Percentiles rank a stretch among this genome's conserved stretches.
These are phyloP conservation scores for Steinernema scapterisci DNA, from an alignment of 2,888 invertebrate species.

Conservation along the genomic window DNA sequence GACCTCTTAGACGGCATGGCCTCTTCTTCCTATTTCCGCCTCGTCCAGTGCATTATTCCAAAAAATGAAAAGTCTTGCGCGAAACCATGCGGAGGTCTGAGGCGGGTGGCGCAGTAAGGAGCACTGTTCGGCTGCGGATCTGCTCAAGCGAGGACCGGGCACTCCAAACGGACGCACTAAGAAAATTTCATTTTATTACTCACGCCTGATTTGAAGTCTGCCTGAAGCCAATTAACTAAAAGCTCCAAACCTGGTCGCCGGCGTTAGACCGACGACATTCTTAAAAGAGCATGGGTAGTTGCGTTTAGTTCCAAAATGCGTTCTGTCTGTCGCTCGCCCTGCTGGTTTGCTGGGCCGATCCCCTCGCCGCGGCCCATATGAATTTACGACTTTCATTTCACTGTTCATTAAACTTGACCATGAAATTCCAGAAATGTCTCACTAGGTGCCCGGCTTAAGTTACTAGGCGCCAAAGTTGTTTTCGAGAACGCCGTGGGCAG, in stretches of 20 bases:
- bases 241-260: constrained; percentile 22
- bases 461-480: background rate
- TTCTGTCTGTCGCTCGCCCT: background rate
- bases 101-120: no score
- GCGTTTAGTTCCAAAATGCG: background rate
- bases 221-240: constrained; percentile 16
- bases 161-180: background rate
- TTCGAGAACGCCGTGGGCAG: background rate
- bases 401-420: background rate
- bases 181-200: background rate
- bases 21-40: no score
- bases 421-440: background rate
- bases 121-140: no score
- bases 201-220: constrained; percentile 17
- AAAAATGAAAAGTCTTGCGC: no score
- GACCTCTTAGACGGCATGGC: no score
- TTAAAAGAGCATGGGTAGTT: constrained; percentile 17
- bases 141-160: no score
- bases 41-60: no score
- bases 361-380: background rate
- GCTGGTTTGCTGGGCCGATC: background rate
- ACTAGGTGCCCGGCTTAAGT: background rate
- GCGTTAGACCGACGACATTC: constrained; percentile 2
- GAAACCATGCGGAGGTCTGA: no score
- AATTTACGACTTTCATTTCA: background rate